phyloP scores from a whole-genome alignment of 2,113 vertebrate genomes.

The Poicephalus gulielmi region DNA sequence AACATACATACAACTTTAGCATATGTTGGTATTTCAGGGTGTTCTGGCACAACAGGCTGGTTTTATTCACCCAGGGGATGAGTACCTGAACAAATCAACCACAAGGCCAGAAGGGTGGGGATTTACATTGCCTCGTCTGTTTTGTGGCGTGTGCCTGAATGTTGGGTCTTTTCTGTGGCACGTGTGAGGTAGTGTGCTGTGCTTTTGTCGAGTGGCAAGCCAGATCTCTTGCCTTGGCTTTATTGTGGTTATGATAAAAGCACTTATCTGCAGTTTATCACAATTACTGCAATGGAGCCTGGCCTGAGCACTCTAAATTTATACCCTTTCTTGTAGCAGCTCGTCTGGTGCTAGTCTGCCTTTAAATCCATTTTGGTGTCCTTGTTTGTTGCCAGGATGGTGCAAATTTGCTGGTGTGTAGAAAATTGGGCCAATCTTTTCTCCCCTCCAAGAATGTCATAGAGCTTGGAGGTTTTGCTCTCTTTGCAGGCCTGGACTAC shows the following conservation, averaged over 20 bases:
- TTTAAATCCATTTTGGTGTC: neutral
- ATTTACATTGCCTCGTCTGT: constrained; percentile 15
- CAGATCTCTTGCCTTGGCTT: neutral
- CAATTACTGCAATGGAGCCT: neutral
- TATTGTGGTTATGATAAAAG: neutral
- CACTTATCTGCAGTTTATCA: constrained; percentile 24
- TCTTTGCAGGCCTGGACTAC: neutral
- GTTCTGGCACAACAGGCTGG: neutral
- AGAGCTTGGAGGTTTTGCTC: neutral
- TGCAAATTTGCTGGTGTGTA: neutral
- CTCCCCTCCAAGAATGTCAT: neutral
- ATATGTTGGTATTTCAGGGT: constrained; percentile 8
- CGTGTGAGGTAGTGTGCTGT: neutral
- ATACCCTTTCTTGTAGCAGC: constrained; percentile 8
- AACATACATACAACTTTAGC: neutral
- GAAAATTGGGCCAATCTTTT: neutral
- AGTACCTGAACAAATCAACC: neutral
- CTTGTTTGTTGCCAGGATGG: neutral
- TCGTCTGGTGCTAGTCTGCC: neutral
- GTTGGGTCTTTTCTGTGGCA: neutral
- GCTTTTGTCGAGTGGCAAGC: neutral
- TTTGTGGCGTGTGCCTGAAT: neutral
- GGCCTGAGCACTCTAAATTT: neutral
- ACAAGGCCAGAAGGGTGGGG: neutral
- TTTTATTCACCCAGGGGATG: neutral